Conservation (phyloP, 2,888 invertebrate species). For the Xestia rhomboidea region DNA sequence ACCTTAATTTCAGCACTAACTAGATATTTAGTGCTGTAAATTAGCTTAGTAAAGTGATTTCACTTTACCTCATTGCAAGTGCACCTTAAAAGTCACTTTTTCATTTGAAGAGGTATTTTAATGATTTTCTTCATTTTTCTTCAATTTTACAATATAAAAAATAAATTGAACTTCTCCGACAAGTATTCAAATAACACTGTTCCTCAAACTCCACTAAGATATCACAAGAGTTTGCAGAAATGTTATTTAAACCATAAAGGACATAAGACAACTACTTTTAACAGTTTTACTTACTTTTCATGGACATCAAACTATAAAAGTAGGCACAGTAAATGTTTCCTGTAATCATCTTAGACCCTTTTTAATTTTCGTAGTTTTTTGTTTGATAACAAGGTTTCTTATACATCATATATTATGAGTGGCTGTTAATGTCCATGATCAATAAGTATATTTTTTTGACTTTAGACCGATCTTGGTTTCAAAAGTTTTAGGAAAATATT, state of each 20-base stretch:
- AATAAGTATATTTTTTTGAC: neutral
- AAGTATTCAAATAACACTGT: conserved; percentile 23
- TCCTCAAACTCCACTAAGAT: neutral
- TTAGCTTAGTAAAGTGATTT: neutral
- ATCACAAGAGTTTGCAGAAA: neutral
- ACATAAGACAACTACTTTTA: neutral
- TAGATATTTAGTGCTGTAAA: neutral
- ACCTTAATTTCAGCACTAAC: conserved; percentile 2
- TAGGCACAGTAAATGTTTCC: neutral
- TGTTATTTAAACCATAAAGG: conserved; percentile 21
- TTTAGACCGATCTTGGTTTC: conserved; percentile 23
- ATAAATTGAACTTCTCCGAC: neutral
- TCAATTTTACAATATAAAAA: neutral
- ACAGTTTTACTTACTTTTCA: conserved; percentile 13
- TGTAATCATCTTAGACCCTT: neutral
- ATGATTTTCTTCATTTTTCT: neutral
- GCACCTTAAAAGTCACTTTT: neutral
- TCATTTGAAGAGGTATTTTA: neutral
- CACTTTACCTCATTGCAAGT: neutral
- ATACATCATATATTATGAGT: neutral
- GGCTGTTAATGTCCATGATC: neutral
- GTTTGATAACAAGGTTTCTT: neutral
- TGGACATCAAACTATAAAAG: conserved; percentile 4
- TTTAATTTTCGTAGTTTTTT: neutral
- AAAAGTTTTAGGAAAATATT: conserved; percentile 38